Evolutionary conservation across 2,888 invertebrate species (phyloP), one percentile per base, ranked within the genome.

Genomic region (Papilio demoleus): DNA sequence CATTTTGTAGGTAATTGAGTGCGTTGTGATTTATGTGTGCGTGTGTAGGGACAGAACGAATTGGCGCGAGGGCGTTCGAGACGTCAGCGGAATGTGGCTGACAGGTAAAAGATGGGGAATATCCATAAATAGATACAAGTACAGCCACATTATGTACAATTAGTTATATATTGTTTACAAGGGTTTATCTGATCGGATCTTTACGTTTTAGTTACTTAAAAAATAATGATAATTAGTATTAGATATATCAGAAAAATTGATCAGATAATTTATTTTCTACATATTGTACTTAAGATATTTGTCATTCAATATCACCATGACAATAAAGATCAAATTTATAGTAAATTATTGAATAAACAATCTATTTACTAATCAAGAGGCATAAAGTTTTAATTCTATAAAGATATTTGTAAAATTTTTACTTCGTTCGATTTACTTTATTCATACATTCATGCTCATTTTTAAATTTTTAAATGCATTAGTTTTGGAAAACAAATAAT

Each of bases 41-140:
- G 73, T 76, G 77, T n/a, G 74, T 73, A 71, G 50, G 65, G 66
- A 74, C 72, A 66, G 75, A 73, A 71, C 72, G 74, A 76, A 77
- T 80, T 74, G 74, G 77, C 72, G 75, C 75, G 79, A 77, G 79
- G 77, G 78, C 76, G 79, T 77, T 65, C 69, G 70, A 72, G 71
- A 74, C 67, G 70, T 75, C 70, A 67, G 67, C 45, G 71, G 73
- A 75, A 77, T 75, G 75, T 76, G 66, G 71, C 70, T 72, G 77
- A 74, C 77, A 79, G 78, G 77, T 78, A 75, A 74, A 74, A 68
- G 73, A 76, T 73, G 73, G 75, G 78, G 77, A 74, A 76, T 76
- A 75, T 73, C 72, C 70, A 74, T 76, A 76, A 77, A 77, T 77
- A 77, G 73, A 72, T 72, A 75, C 67, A 70, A 71, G 72, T 72